Conservation (phyloP, 2,888 invertebrate genomes). For the Allacma fusca region DNA sequence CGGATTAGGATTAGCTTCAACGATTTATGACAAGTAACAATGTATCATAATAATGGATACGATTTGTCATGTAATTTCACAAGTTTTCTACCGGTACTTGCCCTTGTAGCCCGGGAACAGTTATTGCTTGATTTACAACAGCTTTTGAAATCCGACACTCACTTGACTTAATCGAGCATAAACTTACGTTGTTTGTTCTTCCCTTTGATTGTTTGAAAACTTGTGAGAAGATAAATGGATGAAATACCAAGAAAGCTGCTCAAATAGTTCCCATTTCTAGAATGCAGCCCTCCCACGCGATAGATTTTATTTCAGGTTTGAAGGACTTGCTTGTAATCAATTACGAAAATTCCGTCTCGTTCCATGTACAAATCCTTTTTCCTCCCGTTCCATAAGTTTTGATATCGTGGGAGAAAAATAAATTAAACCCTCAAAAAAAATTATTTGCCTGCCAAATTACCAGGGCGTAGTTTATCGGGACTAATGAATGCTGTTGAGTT, state of each 20-base stretch:
- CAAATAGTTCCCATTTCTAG: not conserved
- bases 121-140: not conserved
- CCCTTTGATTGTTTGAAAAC: not conserved
- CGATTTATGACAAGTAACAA: too few species aligned
- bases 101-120: not conserved
- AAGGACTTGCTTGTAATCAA: too few species aligned
- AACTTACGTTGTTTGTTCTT: not conserved
- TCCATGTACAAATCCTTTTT: too few species aligned
- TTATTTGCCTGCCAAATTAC: not conserved
- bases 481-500: not conserved
- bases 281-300: too few species aligned
- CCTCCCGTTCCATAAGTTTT: not conserved
- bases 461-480: not conserved
- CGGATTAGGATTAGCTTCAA: too few species aligned
- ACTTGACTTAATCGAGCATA: not conserved
- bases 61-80: not conserved
- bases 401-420: not conserved
- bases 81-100: not conserved
- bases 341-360: too few species aligned
- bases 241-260: not conserved
- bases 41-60: not conserved
- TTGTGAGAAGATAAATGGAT: not conserved
- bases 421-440: slow-evolving; percentile 2
- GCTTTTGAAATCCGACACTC: not conserved
- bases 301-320: too few species aligned